These are phyloP conservation scores for Elgaria multicarinata DNA, from an alignment of 2,113 vertebrate genomes.

Conservation along the genomic window DNA sequence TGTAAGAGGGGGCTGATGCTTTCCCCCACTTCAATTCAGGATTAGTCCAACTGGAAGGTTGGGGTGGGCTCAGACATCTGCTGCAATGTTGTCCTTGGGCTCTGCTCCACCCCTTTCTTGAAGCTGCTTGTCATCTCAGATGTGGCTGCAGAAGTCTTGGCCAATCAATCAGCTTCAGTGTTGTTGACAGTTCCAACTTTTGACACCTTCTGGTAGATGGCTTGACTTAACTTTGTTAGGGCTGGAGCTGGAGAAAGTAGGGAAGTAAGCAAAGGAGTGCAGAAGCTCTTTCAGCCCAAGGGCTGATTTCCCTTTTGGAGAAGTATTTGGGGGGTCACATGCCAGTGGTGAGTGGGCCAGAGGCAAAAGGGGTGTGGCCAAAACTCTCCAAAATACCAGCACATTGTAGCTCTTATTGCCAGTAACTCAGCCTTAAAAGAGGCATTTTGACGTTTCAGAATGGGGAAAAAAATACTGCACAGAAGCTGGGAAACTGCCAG, in stretches of 20 bases:
- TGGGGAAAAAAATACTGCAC: too few relatives aligned
- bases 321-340: too few relatives aligned
- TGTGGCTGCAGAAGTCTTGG: not conserved
- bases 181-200: not conserved
- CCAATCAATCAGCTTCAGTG: not conserved
- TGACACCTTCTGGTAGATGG: not conserved
- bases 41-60: not conserved
- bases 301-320: too few relatives aligned
- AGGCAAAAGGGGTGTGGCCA: too few relatives aligned
- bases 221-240: not conserved
- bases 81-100: not conserved
- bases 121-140: not conserved
- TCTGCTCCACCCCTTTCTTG: not conserved
- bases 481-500: too few relatives aligned
- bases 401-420: too few relatives aligned
- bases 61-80: not conserved
- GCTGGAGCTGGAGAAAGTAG: not conserved
- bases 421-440: too few relatives aligned
- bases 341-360: too few relatives aligned
- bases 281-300: too few relatives aligned
- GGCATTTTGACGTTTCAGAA: too few relatives aligned
- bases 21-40: not conserved
- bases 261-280: not conserved
- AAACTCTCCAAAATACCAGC: too few relatives aligned
- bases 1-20: not conserved